A percentile compares a stretch with the other conserved stretches of the same genome.
Conservation (phyloP, 2,888 invertebrate species). For the Phrixothrix hirtus region DNA sequence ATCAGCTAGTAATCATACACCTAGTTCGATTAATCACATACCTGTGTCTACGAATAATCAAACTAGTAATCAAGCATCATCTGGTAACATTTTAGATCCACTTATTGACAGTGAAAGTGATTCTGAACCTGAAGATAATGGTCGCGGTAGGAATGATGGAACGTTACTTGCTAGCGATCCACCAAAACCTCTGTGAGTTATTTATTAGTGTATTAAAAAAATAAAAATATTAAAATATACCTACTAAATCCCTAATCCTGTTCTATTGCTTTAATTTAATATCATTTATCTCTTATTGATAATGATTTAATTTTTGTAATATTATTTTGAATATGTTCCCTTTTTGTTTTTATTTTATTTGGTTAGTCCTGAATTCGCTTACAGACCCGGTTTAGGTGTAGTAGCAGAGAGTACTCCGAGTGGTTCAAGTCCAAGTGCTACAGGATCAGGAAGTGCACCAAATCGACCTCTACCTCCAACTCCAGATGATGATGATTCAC, state of each 20-base stretch:
- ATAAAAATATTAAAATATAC: neutral
- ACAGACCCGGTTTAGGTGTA: slow-evolving; percentile 72
- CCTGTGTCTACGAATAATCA: slow-evolving; percentile 47
- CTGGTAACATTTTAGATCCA: slow-evolving; percentile 65
- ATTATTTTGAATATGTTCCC: slow-evolving; percentile 31
- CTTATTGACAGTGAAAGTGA: slow-evolving; percentile 79
- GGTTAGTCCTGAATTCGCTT: slow-evolving; percentile 81
- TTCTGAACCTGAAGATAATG: slow-evolving; percentile 81
- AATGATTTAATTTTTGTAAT: slow-evolving; percentile 25
- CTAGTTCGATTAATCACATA: slow-evolving; percentile 35
- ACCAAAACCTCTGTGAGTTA: slow-evolving; percentile 91
- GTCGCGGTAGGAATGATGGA: slow-evolving; percentile 85
- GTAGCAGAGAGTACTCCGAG: slow-evolving; percentile 61
- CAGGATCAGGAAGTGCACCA: slow-evolving; percentile 72
- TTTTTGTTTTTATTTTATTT: slow-evolving; percentile 46
- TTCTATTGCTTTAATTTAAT: slow-evolving; percentile 1
- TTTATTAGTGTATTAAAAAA: neutral
- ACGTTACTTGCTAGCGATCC: slow-evolving; percentile 95
- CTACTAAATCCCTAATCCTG: neutral
- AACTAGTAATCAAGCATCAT: slow-evolving; percentile 22
- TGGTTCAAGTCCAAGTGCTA: slow-evolving; percentile 56
- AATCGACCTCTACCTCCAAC: slow-evolving; percentile 93
- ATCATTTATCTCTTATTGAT: no score
- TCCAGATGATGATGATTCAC: slow-evolving; percentile 82
- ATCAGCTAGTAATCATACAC: slow-evolving; percentile 46